Percentiles rank a stretch among this genome's conserved stretches.
phyloP scores from a whole-genome alignment of 2,797 vertebrate genomes.

The Aulostomus chinensis region DNA sequence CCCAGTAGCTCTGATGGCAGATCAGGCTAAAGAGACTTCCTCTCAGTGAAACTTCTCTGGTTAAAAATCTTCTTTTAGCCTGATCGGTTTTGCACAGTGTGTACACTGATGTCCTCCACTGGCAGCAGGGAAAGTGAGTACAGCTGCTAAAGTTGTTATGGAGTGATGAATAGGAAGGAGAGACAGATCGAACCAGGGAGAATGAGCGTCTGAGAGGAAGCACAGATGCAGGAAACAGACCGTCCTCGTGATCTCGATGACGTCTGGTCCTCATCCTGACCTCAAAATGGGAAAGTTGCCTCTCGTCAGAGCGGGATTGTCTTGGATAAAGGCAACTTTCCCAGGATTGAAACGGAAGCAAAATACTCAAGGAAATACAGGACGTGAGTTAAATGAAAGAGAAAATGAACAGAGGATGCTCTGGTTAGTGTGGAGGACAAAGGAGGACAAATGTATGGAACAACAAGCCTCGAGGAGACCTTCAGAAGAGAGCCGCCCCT shows the following conservation, averaged over 20 bases:
- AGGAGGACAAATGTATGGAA: slow-evolving; percentile 17
- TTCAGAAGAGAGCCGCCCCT: slow-evolving; percentile 29
- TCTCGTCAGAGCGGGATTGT: slow-evolving; percentile 34
- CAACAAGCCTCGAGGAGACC: slow-evolving; percentile 43
- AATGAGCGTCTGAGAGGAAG: slow-evolving; percentile 12
- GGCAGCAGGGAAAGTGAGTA: slow-evolving; percentile 40
- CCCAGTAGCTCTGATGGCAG: too few relatives aligned
- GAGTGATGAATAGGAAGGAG: slow-evolving; percentile 17
- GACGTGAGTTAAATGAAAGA: slow-evolving; percentile 34
- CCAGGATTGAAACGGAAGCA: slow-evolving; percentile 25
- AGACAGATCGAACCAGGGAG: slow-evolving; percentile 11
- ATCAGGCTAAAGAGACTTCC: too few relatives aligned
- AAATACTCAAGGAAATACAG: slow-evolving; percentile 33
- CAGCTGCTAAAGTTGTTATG: too few relatives aligned
- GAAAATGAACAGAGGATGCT: slow-evolving; percentile 56
- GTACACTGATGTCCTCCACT: background rate
- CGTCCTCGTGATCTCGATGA: slow-evolving; percentile 44
- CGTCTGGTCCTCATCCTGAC: slow-evolving; percentile 37
- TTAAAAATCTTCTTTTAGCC: too few relatives aligned
- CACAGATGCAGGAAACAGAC: slow-evolving; percentile 70
- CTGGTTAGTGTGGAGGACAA: slow-evolving; percentile 11
- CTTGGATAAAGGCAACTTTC: slow-evolving; percentile 32
- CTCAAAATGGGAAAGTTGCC: slow-evolving; percentile 32
- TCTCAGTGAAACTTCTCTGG: too few relatives aligned
- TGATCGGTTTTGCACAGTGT: too few relatives aligned